phyloP scores from a whole-genome alignment of 2,113 vertebrate species.

The Cercopithecus mona region DNA sequence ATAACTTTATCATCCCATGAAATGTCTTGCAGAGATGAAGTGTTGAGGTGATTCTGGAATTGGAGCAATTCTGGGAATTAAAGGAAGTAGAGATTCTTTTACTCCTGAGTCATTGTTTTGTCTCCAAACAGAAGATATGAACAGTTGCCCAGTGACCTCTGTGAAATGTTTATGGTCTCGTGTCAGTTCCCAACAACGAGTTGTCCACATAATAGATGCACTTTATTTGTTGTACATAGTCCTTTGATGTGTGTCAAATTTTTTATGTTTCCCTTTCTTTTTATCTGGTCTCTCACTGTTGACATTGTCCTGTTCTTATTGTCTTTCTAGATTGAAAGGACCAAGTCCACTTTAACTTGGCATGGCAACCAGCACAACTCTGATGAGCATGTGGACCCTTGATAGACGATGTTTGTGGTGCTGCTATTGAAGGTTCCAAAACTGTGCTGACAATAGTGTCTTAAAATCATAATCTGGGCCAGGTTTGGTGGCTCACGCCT shows the following conservation, averaged over 20 bases:
- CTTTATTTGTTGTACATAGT: constrained; percentile 58
- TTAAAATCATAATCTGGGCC: background rate
- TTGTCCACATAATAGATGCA: constrained; percentile 50
- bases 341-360: background rate
- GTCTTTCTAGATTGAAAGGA: constrained; percentile 30
- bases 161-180: constrained; percentile 69
- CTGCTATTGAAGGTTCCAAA: background rate
- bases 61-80: background rate
- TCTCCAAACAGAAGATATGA: constrained; percentile 66
- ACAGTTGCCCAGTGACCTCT: constrained; percentile 67
- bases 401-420: background rate
- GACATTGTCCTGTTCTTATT: constrained; percentile 29
- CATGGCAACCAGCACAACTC: constrained; percentile 23
- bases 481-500: too few relatives aligned
- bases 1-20: background rate
- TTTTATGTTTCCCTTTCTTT: constrained; percentile 59
- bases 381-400: background rate
- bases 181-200: constrained; percentile 42
- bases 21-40: background rate
- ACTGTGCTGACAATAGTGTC: background rate
- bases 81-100: constrained; percentile 61
- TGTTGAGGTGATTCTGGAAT: background rate
- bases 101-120: constrained; percentile 64
- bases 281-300: constrained; percentile 53
- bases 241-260: constrained; percentile 65